Percentiles rank a stretch among this genome's conserved stretches.
Conservation (phyloP, 2,797 vertebrate genomes). For the Lepus townsendii region DNA sequence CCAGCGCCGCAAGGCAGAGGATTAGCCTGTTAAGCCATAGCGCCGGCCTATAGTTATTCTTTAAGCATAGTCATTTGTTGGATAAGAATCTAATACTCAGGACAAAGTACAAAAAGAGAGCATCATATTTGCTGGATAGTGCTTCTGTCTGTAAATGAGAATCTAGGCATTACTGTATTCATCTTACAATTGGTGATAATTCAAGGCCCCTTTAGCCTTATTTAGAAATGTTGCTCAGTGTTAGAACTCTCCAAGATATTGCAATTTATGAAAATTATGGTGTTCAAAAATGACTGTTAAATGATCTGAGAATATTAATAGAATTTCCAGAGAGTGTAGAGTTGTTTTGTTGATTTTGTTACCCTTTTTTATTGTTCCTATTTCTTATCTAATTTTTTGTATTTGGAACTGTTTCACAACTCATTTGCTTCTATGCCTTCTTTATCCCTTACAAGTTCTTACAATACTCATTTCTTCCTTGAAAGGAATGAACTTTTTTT, state of each 20-base stretch:
- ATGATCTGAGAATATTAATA: neutral
- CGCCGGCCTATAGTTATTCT: neutral
- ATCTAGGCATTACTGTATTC: neutral
- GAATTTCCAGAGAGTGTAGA: neutral
- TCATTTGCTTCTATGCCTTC: neutral
- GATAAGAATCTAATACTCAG: neutral
- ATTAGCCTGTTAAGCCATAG: no score
- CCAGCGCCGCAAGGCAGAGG: no score
- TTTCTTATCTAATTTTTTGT: neutral
- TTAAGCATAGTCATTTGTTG: neutral
- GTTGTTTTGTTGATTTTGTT: neutral
- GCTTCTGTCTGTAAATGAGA: neutral
- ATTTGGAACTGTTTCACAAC: neutral
- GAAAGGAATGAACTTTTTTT: neutral
- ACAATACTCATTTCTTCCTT: neutral
- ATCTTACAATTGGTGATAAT: neutral
- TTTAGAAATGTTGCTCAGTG: slow-evolving; percentile 6
- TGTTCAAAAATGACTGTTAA: neutral
- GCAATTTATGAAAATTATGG: neutral
- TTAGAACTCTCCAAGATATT: neutral
- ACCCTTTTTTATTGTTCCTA: neutral
- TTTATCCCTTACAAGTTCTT: neutral
- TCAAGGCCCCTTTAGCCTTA: neutral
- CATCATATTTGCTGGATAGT: neutral
- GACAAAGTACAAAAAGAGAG: neutral